Base-by-base conservation (phyloP, 2,888 invertebrate genomes). In the Chalcosyrphus nemorum region DNA sequence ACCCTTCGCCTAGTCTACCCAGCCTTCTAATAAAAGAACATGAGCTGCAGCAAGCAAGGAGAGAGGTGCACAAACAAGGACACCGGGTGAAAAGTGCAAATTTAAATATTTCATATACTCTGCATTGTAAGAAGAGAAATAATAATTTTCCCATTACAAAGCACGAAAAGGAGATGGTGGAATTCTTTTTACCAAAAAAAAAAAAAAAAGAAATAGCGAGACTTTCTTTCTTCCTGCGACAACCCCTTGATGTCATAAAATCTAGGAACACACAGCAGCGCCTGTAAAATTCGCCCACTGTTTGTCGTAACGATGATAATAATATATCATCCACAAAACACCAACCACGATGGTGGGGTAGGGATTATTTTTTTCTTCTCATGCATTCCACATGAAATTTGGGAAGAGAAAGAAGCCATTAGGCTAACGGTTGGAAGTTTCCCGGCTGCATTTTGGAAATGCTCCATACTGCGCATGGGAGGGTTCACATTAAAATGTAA, bases 81-180 rank as follows among this genome's bases (percentile, higher is more conserved):
- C 70, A 57, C 32, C 61, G 68, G 78, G 68, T 78, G 82, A 74
- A 84, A 78, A 84, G 82, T 45, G 70, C 65, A 84, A 84, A 84
- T 72, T 80, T 84, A 75, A 84, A 80, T 65, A 80, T 80, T 78
- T 80, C 65, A 75, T 78, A 61, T 74, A 65, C 65, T n/a, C n/a
- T 52, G 56, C 56, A 32, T n/a, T 66, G 57, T 75, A 80, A 59
- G 70, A 70, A 70, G 65, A 29, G 57, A 57, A 84, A 80, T 84
- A 80, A 80, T 75, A 84, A 54, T 84, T 75, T 75, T 84, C 59
- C 70, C 59, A 74, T 84, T 80, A 84, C 57, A 74, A 74, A 75
- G 57, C 29, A 59, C 61, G 32, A 54, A 65, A 57, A 43, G 38
- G 35, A 59, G 43, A 52, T 41, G 32, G 56, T 1, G 47, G 19